A percentile compares a stretch with the other conserved stretches of the same genome.
Conservation (phyloP, 1,140 invertebrate species). For the Drosophila pallidifrons region DNA sequence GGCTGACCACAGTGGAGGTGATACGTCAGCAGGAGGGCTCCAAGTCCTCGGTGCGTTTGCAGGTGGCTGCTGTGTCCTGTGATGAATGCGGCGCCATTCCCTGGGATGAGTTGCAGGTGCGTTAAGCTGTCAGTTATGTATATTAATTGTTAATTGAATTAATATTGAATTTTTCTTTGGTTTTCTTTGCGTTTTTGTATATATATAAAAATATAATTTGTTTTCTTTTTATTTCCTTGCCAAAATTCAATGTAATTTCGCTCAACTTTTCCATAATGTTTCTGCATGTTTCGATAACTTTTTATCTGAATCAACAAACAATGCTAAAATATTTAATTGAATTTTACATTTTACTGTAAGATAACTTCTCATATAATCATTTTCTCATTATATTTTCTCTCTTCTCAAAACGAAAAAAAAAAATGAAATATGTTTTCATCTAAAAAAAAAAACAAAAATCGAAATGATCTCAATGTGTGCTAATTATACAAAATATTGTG, state of each 20-base stretch:
- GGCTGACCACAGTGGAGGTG: slow-evolving; percentile 92
- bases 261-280: slow-evolving; percentile 54
- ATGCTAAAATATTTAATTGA: slow-evolving; percentile 39
- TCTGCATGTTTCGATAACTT: slow-evolving; percentile 74
- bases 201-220: slow-evolving; percentile 24
- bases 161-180: not conserved
- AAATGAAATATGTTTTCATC: slow-evolving; percentile 55
- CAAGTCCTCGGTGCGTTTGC: slow-evolving; percentile 90
- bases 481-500: slow-evolving; percentile 64
- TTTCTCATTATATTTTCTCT: slow-evolving; percentile 81
- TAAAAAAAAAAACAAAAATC: slow-evolving; percentile 48
- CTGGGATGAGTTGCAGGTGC: slow-evolving; percentile 97
- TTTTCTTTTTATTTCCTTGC: slow-evolving; percentile 31
- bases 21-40: slow-evolving; percentile 92
- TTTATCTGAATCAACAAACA: slow-evolving; percentile 51
- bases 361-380: slow-evolving; percentile 79
- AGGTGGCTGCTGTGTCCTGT: slow-evolving; percentile 90
- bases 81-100: slow-evolving; percentile 95
- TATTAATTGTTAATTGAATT: slow-evolving; percentile 16
- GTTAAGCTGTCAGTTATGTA: slow-evolving; percentile 11
- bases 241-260: slow-evolving; percentile 58
- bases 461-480: slow-evolving; percentile 76
- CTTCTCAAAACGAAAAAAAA: slow-evolving; percentile 55
- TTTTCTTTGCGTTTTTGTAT: slow-evolving; percentile 51
- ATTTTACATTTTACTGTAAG: slow-evolving; percentile 62